Evolutionary conservation across 2,113 vertebrate species (phyloP).

Genomic region (Bos javanicus): DNA sequence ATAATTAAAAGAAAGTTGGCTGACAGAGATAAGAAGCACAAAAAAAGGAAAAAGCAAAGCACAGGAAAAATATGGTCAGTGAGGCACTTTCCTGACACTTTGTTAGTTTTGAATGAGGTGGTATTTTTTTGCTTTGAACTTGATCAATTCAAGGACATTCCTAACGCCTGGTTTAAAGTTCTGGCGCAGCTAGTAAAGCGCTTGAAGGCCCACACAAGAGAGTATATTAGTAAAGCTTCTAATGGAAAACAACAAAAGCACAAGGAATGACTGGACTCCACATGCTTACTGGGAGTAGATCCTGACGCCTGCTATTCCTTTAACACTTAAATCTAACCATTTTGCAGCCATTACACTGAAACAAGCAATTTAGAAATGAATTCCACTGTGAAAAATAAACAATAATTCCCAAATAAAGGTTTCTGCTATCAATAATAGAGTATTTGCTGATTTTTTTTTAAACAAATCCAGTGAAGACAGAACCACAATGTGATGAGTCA

Average conservation of each 20-base stretch:
- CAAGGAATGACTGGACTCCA: not conserved
- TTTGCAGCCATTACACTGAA: not conserved
- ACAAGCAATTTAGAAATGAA: not conserved
- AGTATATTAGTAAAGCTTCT: not conserved
- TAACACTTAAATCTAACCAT: not conserved
- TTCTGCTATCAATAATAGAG: not conserved
- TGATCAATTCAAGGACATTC: not conserved
- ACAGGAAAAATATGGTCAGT: conserved; percentile 6
- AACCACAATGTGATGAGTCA: not conserved
- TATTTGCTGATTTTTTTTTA: not conserved
- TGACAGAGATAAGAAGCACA: conserved; percentile 64
- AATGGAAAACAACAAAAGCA: not conserved
- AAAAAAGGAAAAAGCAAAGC: not conserved
- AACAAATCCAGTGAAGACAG: not conserved
- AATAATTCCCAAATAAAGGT: not conserved
- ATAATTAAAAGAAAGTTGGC: conserved; percentile 70
- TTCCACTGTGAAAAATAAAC: not conserved
- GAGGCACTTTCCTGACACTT: not conserved
- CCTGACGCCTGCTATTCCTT: not conserved
- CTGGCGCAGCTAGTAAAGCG: not conserved
- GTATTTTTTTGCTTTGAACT: conserved; percentile 9
- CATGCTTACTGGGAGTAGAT: not conserved
- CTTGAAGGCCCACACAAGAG: not conserved
- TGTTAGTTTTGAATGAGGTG: not conserved
- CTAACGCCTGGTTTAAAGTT: not conserved